Base-by-base conservation (phyloP, 2,888 invertebrate species). In the Brachycybe producta region DNA sequence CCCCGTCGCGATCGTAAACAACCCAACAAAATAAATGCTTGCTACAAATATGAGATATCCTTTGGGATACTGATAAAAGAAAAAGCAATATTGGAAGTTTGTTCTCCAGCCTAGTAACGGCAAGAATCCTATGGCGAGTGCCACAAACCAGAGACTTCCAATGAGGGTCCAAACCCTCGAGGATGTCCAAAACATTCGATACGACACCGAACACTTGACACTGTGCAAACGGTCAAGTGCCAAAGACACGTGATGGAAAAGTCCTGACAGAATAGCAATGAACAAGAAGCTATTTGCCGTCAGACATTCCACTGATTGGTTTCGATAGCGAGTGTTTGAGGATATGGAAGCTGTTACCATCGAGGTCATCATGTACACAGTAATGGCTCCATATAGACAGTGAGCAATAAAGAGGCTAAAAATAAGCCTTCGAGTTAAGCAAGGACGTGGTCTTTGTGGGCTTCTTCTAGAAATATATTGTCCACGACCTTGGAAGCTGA, bases 321-420 rank as follows among this genome's bases (percentile, higher is more conserved):
- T 43, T 15, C 50, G 13, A 27, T 42, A 30, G 19, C 35, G 21
- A 11, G 43, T 43, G 17, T 44, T 44, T 3, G 50, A 17, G 11
- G 50, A 28, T 23, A 43, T 15, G 8, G 50, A 46, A 3, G 50
- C 43, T 2, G 50, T 44, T 13, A 50, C 32, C 17, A 50, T 35
- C 19, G 50, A 50, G 7, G 50, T 50, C 50, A 50, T 50, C 36
- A 36, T 35, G 50, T 50, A 50, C 15, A 50, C 50, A 4, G 43
- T 44, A 5, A 50, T 36, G 44, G 50, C 50, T 11, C 50, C 50
- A 15, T 50, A 44, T 24, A 50, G 32, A 17, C 43, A 43, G 36
- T 50, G 28, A 19, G 50, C 44, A 15, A 44, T 36, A 7, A 28
- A 24, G 3, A 50, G 27, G 21, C 50, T 50, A 21, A 26, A 21